Conservation (phyloP, 2,797 vertebrate species). For the Propithecus deckenii region DNA sequence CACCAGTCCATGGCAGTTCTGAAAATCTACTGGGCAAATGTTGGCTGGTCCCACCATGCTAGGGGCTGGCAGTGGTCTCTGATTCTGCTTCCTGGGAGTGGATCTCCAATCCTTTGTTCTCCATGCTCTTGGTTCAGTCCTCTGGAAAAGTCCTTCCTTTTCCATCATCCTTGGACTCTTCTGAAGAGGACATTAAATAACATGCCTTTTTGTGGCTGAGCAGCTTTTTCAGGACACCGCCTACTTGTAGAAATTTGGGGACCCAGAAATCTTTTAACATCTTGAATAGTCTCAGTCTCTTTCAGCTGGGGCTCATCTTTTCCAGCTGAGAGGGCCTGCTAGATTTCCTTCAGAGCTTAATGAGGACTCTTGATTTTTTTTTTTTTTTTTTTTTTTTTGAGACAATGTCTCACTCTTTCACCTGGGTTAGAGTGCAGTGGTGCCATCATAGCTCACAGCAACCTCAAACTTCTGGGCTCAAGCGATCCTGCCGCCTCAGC, state of each 20-base stretch:
- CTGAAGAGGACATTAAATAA: background rate
- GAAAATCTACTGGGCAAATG: constrained; percentile 18
- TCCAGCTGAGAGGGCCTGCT: background rate
- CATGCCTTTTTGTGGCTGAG: background rate
- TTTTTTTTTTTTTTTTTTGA: too few species aligned
- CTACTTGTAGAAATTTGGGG: background rate
- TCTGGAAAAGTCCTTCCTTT: background rate
- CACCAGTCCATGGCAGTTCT: background rate
- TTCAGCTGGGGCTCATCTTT: background rate
- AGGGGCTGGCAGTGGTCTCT: background rate
- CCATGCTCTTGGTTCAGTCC: background rate
- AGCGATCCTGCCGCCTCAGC: too few species aligned
- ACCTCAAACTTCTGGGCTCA: too few species aligned
- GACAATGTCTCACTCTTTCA: too few species aligned
- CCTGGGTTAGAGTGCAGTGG: too few species aligned
- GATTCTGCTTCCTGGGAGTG: background rate
- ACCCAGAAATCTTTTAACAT: background rate
- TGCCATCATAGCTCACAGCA: too few species aligned
- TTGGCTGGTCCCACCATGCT: background rate
- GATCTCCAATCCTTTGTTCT: background rate
- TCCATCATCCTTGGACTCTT: background rate
- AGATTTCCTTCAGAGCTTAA: background rate
- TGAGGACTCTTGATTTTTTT: constrained; percentile 18
- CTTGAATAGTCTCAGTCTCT: background rate
- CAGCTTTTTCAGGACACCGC: background rate